Percentiles rank a stretch among this genome's conserved stretches.
These are phyloP conservation scores for Drosophila rellima DNA, from an alignment of 2,888 invertebrate genomes.

Conservation along the genomic window DNA sequence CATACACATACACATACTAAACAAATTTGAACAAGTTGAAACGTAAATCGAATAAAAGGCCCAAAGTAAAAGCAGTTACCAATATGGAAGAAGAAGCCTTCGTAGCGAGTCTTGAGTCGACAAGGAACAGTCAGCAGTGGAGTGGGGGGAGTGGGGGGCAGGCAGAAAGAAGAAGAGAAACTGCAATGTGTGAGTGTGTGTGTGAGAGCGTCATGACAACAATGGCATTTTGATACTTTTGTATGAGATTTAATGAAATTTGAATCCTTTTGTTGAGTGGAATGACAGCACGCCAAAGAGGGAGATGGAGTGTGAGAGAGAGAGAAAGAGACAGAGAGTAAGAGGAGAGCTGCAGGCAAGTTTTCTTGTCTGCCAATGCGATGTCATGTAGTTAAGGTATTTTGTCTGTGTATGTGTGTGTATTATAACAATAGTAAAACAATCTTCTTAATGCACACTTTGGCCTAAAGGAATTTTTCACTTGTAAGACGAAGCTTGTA, in stretches of 20 bases:
- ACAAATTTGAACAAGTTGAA: slow-evolving; percentile 65
- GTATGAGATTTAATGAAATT: slow-evolving; percentile 82
- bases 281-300: slow-evolving; percentile 60
- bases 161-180: not conserved
- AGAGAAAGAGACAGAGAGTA: slow-evolving; percentile 18
- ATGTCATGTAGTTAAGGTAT: slow-evolving; percentile 72
- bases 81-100: slow-evolving; percentile 48
- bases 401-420: slow-evolving; percentile 46
- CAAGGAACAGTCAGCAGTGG: slow-evolving; percentile 33
- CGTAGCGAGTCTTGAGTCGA: slow-evolving; percentile 33
- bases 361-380: slow-evolving; percentile 58
- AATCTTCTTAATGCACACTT: slow-evolving; percentile 82
- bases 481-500: slow-evolving; percentile 70
- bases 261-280: slow-evolving; percentile 81
- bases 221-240: slow-evolving; percentile 81
- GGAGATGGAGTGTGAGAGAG: slow-evolving; percentile 11
- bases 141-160: not conserved
- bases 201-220: slow-evolving; percentile 64
- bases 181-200: slow-evolving; percentile 45
- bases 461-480: slow-evolving; percentile 82
- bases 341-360: slow-evolving; percentile 59
- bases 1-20: slow-evolving; percentile 28
- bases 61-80: slow-evolving; percentile 76
- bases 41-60: slow-evolving; percentile 78
- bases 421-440: slow-evolving; percentile 80